Percentiles rank a stretch among this genome's conserved stretches.
Evolutionary conservation across 2,888 invertebrate species (phyloP).

Genomic region (Nesidiocoris tenuis): DNA sequence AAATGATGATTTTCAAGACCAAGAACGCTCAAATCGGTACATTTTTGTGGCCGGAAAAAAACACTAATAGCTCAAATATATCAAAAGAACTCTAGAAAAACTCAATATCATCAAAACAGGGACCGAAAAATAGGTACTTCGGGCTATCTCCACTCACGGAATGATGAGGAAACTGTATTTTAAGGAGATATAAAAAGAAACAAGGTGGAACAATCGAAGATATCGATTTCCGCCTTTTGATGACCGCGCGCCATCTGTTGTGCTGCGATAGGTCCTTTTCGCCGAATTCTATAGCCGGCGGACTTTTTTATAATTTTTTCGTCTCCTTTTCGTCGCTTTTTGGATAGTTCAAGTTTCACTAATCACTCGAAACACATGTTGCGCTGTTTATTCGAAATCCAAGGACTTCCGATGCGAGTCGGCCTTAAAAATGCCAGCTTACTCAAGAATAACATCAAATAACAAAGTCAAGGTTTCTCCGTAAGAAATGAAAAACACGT

Average conservation of each 20-base stretch:
- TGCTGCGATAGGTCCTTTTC: background rate
- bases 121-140: no score
- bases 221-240: background rate
- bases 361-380: background rate
- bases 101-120: no score
- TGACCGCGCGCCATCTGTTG: background rate
- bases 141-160: no score
- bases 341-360: background rate
- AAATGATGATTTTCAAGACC: no score
- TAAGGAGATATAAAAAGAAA: background rate
- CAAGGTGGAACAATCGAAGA: background rate
- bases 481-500: background rate
- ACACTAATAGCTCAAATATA: no score
- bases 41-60: no score
- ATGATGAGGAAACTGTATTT: no score
- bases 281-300: background rate
- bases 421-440: background rate
- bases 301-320: background rate
- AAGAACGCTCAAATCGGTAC: no score
- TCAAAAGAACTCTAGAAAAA: no score
- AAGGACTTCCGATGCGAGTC: background rate
- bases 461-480: conserved; percentile 24
- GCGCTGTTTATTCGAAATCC: background rate
- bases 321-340: background rate
- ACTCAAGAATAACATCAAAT: conserved; percentile 5